Base-by-base conservation (phyloP, 2,888 invertebrate genomes). In the Hypsopygia costalis region DNA sequence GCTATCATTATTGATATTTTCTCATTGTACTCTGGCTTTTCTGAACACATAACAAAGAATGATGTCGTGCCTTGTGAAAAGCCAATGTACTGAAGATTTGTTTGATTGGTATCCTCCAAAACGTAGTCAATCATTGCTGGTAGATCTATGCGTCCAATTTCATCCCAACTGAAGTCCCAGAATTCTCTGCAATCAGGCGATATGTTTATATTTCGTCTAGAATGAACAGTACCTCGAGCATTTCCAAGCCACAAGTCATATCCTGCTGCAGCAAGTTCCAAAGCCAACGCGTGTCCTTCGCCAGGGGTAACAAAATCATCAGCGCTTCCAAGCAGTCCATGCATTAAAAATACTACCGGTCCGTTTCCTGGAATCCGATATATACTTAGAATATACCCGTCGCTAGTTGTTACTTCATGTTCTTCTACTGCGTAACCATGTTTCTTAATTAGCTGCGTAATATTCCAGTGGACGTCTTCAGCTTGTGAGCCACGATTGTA, bases 81-180 rank as follows among this genome's bases (percentile, higher is more conserved):
- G 1, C 22, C 22, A 8, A 37, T 30, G 12, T 31, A 37, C 1
- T 11, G 11, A 5, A 37, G 37, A n/a, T 37, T 21, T n/a, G 30
- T 1, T 8, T 31, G 7, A 8, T 22, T 22, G 3, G 37, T 37
- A 11, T 6, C 9, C 1, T 37, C 8, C n/a, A 87, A 40, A 6
- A 91, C 80, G 55, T 90, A 85, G 58, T 94, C 91, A 9, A 94
- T 87, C 70, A 89, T 90, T 0, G 92, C 91, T 4, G 93, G 92
- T 2, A 94, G 48, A 63, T 94, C 94, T 52, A 86, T 85, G 8
- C 66, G 49, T 0, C 92, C 93, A 73, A 93, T 92, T 55, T 94
- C 91, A 56, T 93, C 90, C 87, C 90, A 93, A 47, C 92, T 92
- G 59, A 46, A 71, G 6, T 45, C 37, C 58, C 56, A 60, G 38